These are phyloP conservation scores for Moxostoma hubbsi DNA, from an alignment of 2,797 vertebrate genomes.

Conservation along the genomic window DNA sequence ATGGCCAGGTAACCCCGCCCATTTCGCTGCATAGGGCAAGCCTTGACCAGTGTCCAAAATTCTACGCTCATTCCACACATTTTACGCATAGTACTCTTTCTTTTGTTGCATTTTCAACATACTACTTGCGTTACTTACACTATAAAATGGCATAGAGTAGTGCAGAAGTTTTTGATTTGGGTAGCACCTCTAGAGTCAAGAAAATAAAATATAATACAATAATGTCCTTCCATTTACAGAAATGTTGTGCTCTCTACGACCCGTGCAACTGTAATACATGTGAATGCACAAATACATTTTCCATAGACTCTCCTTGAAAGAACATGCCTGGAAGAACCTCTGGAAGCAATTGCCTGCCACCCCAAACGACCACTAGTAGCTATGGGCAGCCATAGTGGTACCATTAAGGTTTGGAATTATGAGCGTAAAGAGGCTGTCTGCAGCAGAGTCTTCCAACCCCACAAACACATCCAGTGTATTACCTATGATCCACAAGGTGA, in stretches of 20 bases:
- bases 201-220: background rate
- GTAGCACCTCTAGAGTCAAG: too few species aligned
- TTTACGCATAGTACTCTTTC: too few species aligned
- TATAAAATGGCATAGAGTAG: too few species aligned
- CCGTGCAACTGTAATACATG: constrained; percentile 78
- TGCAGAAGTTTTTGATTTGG: too few species aligned
- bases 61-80: too few species aligned
- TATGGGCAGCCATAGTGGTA: constrained; percentile 80
- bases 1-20: too few species aligned
- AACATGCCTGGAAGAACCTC: constrained; percentile 70
- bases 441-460: constrained; percentile 78
- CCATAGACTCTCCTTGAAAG: constrained; percentile 78
- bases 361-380: constrained; percentile 78
- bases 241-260: constrained; percentile 86
- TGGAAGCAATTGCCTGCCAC: constrained; percentile 87
- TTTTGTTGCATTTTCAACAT: too few species aligned
- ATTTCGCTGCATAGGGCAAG: too few species aligned
- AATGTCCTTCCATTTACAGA: constrained; percentile 71
- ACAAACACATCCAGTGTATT: constrained; percentile 81
- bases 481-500: constrained; percentile 87
- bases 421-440: constrained; percentile 69
- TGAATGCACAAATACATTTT: constrained; percentile 71
- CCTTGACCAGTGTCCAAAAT: too few species aligned
- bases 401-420: constrained; percentile 89
- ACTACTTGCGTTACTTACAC: too few species aligned